Conservation (phyloP, 2,113 vertebrate species). For the Leptobrachium leishanense region DNA sequence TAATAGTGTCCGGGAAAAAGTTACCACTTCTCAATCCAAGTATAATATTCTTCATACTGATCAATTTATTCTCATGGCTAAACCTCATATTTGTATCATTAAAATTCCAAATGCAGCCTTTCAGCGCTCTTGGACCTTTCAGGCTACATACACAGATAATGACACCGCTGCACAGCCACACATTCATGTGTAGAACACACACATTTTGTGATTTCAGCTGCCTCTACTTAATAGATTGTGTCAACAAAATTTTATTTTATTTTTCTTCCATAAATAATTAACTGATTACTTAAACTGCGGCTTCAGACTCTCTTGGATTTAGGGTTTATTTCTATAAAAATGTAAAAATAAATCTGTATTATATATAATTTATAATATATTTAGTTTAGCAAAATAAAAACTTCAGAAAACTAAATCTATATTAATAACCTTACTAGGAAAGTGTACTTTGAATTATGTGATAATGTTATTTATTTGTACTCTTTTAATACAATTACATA, state of each 20-base stretch:
- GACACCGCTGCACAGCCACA: constrained; percentile 20
- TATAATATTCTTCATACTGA: background rate
- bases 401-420: background rate
- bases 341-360: background rate
- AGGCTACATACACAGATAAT: constrained; percentile 23
- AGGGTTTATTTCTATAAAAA: background rate
- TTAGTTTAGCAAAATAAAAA: background rate
- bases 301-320: background rate
- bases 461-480: background rate
- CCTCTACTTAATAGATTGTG: constrained; percentile 11
- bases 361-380: background rate
- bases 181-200: constrained; percentile 34
- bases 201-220: constrained; percentile 47
- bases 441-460: constrained; percentile 10
- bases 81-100: constrained; percentile 25
- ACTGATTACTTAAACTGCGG: background rate
- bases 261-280: constrained; percentile 16
- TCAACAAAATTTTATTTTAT: constrained; percentile 25
- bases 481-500: constrained; percentile 23
- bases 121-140: constrained; percentile 25
- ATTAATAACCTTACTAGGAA: background rate
- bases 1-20: background rate
- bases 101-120: constrained; percentile 40
- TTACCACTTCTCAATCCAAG: background rate
- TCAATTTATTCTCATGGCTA: background rate